Evolutionary conservation across 2,797 vertebrate genomes (phyloP).

Genomic region (Morelia viridis): DNA sequence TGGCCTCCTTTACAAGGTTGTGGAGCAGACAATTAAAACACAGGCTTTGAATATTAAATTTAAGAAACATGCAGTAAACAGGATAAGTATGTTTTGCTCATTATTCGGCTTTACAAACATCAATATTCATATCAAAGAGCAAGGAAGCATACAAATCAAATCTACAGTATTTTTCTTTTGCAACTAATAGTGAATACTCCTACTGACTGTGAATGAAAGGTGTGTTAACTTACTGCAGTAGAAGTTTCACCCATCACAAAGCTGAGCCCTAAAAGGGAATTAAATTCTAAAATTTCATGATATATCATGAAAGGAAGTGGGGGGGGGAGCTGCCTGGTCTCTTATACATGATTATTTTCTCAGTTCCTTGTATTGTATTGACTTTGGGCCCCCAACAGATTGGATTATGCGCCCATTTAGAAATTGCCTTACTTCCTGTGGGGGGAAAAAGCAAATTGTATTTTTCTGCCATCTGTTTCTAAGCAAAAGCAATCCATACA

Average conservation of each 20-base stretch:
- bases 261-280: background rate
- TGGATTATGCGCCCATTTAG: conserved; percentile 11
- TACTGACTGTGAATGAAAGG: conserved; percentile 46
- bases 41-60: background rate
- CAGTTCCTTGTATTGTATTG: conserved; percentile 21
- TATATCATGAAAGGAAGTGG: background rate
- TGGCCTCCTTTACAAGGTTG: background rate
- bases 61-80: background rate
- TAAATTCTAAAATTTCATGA: background rate
- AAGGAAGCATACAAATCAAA: conserved; percentile 34
- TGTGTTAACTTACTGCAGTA: conserved; percentile 21
- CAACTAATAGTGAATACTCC: background rate
- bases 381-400: conserved; percentile 17
- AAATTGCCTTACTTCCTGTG: conserved; percentile 6
- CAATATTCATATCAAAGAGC: conserved; percentile 50
- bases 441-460: background rate
- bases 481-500: conserved; percentile 1
- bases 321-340: conserved; percentile 1
- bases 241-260: conserved; percentile 36
- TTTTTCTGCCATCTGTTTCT: background rate
- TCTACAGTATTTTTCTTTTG: conserved; percentile 20
- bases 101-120: background rate
- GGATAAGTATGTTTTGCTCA: background rate
- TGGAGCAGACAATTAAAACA: background rate
- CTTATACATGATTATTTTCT: conserved; percentile 18